Base-by-base conservation (phyloP, 2,888 invertebrate species). In the Dendrolimus houi region DNA sequence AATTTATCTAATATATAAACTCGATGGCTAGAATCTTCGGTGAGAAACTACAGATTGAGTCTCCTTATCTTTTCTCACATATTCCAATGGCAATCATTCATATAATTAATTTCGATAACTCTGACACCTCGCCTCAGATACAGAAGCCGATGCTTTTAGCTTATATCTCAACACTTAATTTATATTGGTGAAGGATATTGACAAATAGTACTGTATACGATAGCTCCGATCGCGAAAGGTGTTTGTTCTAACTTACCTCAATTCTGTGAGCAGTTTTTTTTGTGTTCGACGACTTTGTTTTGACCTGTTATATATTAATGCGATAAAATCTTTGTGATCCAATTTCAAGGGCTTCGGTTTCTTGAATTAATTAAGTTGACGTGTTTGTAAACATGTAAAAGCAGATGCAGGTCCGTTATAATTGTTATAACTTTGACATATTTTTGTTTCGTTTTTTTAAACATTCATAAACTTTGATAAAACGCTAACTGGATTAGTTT, bases 121-220 rank as follows among this genome's bases (percentile, higher is more conserved):
- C 74, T 81, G 87, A 87, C 87, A 81, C 86, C 86, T 82, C 67
- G 61, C 64, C 63, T 58, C 55, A 71, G 87, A 85, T 84, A 85
- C 85, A 82, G 85, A 80, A 87, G 85, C 77, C 77, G 72, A 87
- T 78, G 87, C 86, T 87, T 86, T 87, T 85, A 87, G 79, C 63
- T 65, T 64, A 66, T 87, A 86, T 87, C 87, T 77, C 60, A 63
- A 66, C 70, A 71, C 79, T 82, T 81, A 81, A 82, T 81, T 81
- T 79, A 83, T 75, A 77, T 68, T 64, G 67, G 65, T 65, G 66
- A 72, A 67, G 65, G 63, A 72, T 72, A 74, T 77, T 87, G 83
- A 83, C 81, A 83, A 83, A 82, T 85, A 80, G 78, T 80, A 68
- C 68, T 70, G 68, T 69, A 62, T 58, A 52, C 62, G 77, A 80